Conservation (phyloP, 2,113 vertebrate species). For the Eidolon helvum region DNA sequence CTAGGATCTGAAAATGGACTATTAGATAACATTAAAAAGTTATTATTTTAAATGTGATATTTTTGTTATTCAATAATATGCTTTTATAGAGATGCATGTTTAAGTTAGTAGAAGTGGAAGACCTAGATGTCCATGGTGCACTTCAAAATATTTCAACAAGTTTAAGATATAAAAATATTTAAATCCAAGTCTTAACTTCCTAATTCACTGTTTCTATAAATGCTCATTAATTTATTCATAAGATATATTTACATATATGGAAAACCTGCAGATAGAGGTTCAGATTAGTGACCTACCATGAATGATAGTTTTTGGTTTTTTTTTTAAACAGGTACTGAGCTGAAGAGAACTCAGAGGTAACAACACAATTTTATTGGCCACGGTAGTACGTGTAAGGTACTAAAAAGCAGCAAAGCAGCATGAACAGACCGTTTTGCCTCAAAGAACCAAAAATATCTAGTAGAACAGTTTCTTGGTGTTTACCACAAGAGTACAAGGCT, state of each 20-base stretch:
- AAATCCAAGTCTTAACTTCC: constrained; percentile 19
- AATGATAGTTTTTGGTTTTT: background rate
- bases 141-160: constrained; percentile 8
- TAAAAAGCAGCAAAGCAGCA: background rate
- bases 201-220: background rate
- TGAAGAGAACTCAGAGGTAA: background rate
- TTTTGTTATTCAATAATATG: background rate
- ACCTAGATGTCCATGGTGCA: background rate
- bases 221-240: background rate
- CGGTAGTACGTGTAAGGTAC: background rate
- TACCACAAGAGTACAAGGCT: background rate
- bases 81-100: background rate
- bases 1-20: background rate
- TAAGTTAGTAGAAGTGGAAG: background rate
- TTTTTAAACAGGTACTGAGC: background rate
- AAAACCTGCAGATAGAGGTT: background rate
- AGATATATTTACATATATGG: background rate
- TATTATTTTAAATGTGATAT: background rate
- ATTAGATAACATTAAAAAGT: background rate
- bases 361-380: background rate
- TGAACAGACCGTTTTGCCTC: background rate
- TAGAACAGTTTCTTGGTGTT: background rate
- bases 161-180: constrained; percentile 12
- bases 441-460: background rate
- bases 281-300: background rate